phyloP scores from a whole-genome alignment of 2,888 invertebrate genomes.

The Leptopilina myrica region DNA sequence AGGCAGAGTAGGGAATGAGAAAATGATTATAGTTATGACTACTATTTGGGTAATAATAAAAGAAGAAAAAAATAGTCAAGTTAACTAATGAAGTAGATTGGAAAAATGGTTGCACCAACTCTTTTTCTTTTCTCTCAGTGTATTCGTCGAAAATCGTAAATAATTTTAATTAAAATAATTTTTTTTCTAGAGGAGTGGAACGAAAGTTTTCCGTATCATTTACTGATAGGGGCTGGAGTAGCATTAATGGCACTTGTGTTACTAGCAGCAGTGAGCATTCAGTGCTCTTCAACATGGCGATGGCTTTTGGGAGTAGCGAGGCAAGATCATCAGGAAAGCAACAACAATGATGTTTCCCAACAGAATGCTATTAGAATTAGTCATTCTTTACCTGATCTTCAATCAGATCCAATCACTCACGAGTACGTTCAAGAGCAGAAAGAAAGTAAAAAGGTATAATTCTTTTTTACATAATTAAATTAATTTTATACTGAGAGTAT shows the following conservation, averaged over 20 bases:
- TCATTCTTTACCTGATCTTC: constrained; percentile 86
- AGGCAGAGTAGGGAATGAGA: no score
- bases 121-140: no score
- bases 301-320: constrained; percentile 80
- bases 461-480: no score
- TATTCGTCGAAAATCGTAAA: no score
- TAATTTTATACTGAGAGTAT: no score
- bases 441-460: constrained; percentile 82
- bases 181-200: constrained; percentile 69
- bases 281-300: constrained; percentile 85
- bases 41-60: no score
- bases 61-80: no score
- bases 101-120: no score
- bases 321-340: constrained; percentile 67
- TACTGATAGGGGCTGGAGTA: constrained; percentile 79
- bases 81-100: no score
- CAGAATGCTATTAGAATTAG: constrained; percentile 86
- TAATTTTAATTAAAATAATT: no score
- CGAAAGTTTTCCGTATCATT: constrained; percentile 78
- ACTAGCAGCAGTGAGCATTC: constrained; percentile 84
- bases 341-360: constrained; percentile 80
- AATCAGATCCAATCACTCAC: constrained; percentile 83
- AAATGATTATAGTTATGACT: no score
- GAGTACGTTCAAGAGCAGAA: constrained; percentile 86
- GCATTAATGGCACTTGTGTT: constrained; percentile 83